Evolutionary conservation across 2,113 vertebrate species (phyloP), one percentile per base, ranked within the genome.

Genomic region (Nanorana parkeri): DNA sequence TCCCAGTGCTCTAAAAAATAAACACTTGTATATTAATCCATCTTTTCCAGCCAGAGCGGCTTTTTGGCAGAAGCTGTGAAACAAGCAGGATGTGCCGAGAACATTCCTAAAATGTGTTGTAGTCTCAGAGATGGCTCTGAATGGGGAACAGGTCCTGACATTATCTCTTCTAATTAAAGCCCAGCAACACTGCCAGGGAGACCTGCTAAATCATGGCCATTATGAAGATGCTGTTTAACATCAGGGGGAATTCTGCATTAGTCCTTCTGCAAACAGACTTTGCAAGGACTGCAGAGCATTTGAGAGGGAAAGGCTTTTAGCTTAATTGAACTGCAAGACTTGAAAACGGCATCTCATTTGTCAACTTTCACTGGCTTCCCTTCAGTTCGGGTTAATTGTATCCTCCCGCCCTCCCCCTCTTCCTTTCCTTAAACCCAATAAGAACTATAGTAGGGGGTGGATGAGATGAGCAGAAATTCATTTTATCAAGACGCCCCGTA

Each of bases 291-390:
- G 72, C 80, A 83, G 71, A 83, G 80, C 61, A 75, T 68, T 66
- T 3, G 32, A 76, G 72, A 82, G 54, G 54, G 80, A 83, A 86
- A 91, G 86, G 91, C 91, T 92, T 93, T 94, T 91, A 93, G 87
- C 71, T 82, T 92, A 89, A 92, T 89, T 91, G 89, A 90, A 86
- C 83, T 0, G 60, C 85, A 32, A 68, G 24, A 87, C 87, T 91
- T 88, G 85, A 83, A 88, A 89, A 73, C 80, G 85, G 85, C 84
- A 85, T 81, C 85, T 90, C 84, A 86, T 89, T 87, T 67, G 86
- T 91, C 89, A 89, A 83, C 86, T 89, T 87, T 83, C 68, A 73
- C 81, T 80, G 66, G 84, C 84, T 84, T 88, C 74, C 84, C 85
- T 76, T 86, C 77, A 16, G 84, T 87, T 87, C 73, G 84, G 85